A percentile compares a stretch with the other conserved stretches of the same genome.
These are phyloP conservation scores for Pandemis heparana DNA, from an alignment of 2,888 invertebrate species.

Conservation along the genomic window DNA sequence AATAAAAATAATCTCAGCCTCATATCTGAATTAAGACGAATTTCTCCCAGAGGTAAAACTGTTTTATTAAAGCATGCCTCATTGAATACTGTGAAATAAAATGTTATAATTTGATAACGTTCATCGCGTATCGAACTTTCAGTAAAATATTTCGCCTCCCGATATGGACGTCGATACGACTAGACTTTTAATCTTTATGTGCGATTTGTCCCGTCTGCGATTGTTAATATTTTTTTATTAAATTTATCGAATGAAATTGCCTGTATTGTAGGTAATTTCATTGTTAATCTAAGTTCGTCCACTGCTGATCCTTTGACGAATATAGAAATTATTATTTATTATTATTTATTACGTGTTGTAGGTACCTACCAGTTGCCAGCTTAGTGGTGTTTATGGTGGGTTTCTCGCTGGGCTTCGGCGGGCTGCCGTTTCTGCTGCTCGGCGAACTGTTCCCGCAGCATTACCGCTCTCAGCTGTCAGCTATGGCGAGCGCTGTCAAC, in stretches of 20 bases:
- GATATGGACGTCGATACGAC: not conserved
- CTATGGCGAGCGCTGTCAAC: constrained; percentile 84
- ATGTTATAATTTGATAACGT: not conserved
- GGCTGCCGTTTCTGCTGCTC: constrained; percentile 87
- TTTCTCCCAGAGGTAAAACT: not conserved
- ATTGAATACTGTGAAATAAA: not conserved
- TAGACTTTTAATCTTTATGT: no score
- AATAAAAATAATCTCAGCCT: not conserved
- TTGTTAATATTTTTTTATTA: no score
- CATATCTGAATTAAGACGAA: not conserved
- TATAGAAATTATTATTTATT: no score
- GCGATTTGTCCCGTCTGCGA: no score
- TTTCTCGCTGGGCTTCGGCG: constrained; percentile 87
- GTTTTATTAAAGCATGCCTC: not conserved
- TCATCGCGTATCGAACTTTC: not conserved
- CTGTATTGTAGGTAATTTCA: no score
- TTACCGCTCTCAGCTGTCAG: constrained; percentile 83
- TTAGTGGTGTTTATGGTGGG: constrained; percentile 86
- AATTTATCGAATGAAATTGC: no score
- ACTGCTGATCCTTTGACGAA: no score
- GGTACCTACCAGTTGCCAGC: constrained; percentile 84
- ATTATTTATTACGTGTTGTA: constrained; percentile 54
- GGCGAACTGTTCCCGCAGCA: constrained; percentile 87
- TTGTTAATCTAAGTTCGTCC: no score
- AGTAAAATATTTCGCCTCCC: not conserved